A percentile compares a stretch with the other conserved stretches of the same genome.
phyloP scores from a whole-genome alignment of 1,140 invertebrate species.

The Scaptomyza montana region DNA sequence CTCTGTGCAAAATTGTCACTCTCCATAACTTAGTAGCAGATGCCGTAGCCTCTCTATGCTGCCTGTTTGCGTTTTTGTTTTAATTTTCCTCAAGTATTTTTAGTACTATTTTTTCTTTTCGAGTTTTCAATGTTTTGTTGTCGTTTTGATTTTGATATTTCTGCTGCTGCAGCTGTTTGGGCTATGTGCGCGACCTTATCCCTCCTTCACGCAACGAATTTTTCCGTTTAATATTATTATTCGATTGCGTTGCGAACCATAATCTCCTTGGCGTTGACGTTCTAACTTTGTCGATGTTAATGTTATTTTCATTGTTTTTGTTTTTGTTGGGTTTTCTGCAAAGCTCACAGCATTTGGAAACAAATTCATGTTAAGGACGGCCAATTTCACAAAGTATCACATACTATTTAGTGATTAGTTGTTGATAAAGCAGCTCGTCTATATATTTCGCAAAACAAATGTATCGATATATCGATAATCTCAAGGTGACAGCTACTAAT shows the following conservation, averaged over 20 bases:
- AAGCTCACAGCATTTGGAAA: background rate
- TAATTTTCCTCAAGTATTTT: slow-evolving; percentile 54
- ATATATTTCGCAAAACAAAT: slow-evolving; percentile 34
- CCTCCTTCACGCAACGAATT: too few relatives aligned
- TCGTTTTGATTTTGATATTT: too few relatives aligned
- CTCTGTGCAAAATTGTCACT: slow-evolving; percentile 71
- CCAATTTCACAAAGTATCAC: slow-evolving; percentile 12
- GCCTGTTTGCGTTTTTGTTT: slow-evolving; percentile 51
- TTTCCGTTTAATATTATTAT: slow-evolving; percentile 56
- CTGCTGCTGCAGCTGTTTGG: too few relatives aligned
- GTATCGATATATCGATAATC: slow-evolving; percentile 52
- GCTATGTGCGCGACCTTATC: too few relatives aligned
- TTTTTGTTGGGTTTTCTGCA: slow-evolving; percentile 12
- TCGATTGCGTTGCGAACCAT: slow-evolving; percentile 76
- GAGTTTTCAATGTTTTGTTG: too few relatives aligned
- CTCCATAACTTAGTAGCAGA: slow-evolving; percentile 71
- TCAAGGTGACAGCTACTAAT: too few relatives aligned
- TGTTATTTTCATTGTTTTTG: slow-evolving; percentile 24
- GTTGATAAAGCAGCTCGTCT: slow-evolving; percentile 71
- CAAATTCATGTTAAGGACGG: slow-evolving; percentile 12
- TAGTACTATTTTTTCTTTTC: too few relatives aligned
- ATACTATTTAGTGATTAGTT: slow-evolving; percentile 72
- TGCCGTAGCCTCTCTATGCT: slow-evolving; percentile 22
- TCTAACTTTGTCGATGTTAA: slow-evolving; percentile 32
- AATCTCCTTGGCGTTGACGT: slow-evolving; percentile 58